Conservation (phyloP, 1,140 invertebrate species). For the Eriosoma lanigerum region DNA sequence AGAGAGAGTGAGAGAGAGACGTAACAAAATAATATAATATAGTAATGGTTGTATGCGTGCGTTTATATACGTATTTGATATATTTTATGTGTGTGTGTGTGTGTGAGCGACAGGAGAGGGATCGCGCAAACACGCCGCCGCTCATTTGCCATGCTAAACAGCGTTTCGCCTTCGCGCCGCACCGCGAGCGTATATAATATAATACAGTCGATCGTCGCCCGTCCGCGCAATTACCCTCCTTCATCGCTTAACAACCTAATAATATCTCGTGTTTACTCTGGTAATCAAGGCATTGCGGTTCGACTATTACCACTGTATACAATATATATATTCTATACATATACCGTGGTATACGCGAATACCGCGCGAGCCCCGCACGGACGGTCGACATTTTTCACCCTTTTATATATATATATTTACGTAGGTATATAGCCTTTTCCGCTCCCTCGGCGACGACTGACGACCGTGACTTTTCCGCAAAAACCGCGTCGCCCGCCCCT, state of each 20-base stretch:
- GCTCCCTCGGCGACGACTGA: background rate
- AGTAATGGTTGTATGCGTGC: background rate
- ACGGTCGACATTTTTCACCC: slow-evolving; percentile 1
- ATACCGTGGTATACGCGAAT: background rate
- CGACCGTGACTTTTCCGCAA: slow-evolving; percentile 38
- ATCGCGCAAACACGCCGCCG: slow-evolving; percentile 40
- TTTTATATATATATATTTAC: too few relatives aligned
- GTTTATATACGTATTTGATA: background rate
- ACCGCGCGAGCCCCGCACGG: background rate
- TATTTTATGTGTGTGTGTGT: background rate
- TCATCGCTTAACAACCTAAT: slow-evolving; percentile 50
- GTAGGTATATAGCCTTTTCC: too few relatives aligned
- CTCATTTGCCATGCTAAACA: slow-evolving; percentile 52
- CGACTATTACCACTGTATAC: background rate
- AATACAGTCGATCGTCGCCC: slow-evolving; percentile 28
- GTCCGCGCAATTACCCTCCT: slow-evolving; percentile 50
- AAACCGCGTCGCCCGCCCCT: background rate
- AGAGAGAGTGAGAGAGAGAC: background rate
- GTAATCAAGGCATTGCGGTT: slow-evolving; percentile 52
- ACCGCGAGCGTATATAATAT: background rate
- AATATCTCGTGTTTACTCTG: slow-evolving; percentile 50
- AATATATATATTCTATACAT: background rate
- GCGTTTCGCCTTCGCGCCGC: slow-evolving; percentile 12
- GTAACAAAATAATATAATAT: background rate
- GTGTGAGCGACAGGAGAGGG: background rate